These are phyloP conservation scores for Drosophila meridionalis DNA, from an alignment of 2,888 invertebrate species.

Conservation along the genomic window DNA sequence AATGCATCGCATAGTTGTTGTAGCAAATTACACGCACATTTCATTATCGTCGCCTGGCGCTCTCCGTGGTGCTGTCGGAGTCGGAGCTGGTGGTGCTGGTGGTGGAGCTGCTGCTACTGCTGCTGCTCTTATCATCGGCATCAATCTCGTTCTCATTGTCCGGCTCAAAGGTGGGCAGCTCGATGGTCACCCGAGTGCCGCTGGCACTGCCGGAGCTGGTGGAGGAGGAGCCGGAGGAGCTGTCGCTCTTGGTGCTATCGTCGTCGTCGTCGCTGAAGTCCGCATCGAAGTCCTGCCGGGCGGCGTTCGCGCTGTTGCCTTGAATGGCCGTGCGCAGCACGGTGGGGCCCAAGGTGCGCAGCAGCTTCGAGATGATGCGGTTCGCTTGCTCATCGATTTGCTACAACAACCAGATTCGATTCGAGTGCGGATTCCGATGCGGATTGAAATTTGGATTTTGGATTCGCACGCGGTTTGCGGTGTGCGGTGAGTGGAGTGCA, in stretches of 20 bases:
- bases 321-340: constrained; percentile 86
- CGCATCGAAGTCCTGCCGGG: constrained; percentile 86
- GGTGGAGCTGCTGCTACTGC: constrained; percentile 33
- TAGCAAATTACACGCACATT: constrained; percentile 70
- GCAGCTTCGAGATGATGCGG: constrained; percentile 86
- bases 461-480: constrained; percentile 34
- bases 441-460: constrained; percentile 6
- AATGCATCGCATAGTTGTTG: constrained; percentile 59
- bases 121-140: constrained; percentile 46
- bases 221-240: constrained; percentile 19
- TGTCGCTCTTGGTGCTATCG: constrained; percentile 42
- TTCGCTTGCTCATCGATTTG: constrained; percentile 85
- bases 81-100: constrained; percentile 3
- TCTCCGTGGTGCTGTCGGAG: constrained; percentile 30
- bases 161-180: constrained; percentile 89
- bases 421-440: constrained; percentile 26
- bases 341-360: constrained; percentile 91
- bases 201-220: constrained; percentile 59
- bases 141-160: constrained; percentile 88
- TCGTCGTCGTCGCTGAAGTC: constrained; percentile 86
- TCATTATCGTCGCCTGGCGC: constrained; percentile 17
- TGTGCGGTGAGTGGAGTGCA: neutral
- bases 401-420: constrained; percentile 82
- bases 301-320: constrained; percentile 82
- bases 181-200: constrained; percentile 87